Percentiles rank a stretch among this genome's conserved stretches.
phyloP scores from a whole-genome alignment of 2,888 invertebrate genomes.

The Coenonympha arcania region DNA sequence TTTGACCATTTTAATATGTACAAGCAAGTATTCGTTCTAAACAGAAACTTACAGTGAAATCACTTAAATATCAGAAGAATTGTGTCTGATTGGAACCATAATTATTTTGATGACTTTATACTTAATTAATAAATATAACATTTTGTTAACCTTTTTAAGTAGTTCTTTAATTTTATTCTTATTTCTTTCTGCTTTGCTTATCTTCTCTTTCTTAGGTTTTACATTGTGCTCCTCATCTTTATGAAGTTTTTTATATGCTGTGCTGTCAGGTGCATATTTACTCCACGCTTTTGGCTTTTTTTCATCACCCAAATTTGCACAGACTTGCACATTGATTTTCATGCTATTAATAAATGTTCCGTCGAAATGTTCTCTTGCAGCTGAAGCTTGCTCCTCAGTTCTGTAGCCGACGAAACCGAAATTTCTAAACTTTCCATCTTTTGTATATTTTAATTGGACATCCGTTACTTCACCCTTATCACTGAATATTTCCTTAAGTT shows the following conservation, averaged over 20 bases:
- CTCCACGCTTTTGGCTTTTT: constrained; percentile 94
- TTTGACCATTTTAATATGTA: too few species aligned
- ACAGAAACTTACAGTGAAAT: too few species aligned
- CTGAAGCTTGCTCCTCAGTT: constrained; percentile 82
- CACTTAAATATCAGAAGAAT: too few species aligned
- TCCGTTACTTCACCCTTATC: constrained; percentile 92
- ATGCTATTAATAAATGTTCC: constrained; percentile 88
- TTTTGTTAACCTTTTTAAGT: constrained; percentile 78
- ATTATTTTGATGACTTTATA: too few species aligned
- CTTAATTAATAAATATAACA: too few species aligned
- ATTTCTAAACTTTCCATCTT: constrained; percentile 91
- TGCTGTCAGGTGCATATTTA: constrained; percentile 88
- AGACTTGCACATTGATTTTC: constrained; percentile 84
- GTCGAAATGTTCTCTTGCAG: constrained; percentile 85
- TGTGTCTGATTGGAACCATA: too few species aligned
- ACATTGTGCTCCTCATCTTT: constrained; percentile 42
- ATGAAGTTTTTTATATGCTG: constrained; percentile 74
- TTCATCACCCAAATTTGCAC: constrained; percentile 78
- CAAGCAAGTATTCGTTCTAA: too few species aligned
- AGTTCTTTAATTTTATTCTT: constrained; percentile 77
- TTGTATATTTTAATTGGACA: constrained; percentile 92
- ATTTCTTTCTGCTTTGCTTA: constrained; percentile 51
- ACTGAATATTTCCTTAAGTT: constrained; percentile 82
- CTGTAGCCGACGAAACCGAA: constrained; percentile 96
- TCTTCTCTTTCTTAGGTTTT: constrained; percentile 48